Percentiles rank a stretch among this genome's conserved stretches.
Evolutionary conservation across 2,888 invertebrate genomes (phyloP).

Genomic region (Entomobrya proxima): DNA sequence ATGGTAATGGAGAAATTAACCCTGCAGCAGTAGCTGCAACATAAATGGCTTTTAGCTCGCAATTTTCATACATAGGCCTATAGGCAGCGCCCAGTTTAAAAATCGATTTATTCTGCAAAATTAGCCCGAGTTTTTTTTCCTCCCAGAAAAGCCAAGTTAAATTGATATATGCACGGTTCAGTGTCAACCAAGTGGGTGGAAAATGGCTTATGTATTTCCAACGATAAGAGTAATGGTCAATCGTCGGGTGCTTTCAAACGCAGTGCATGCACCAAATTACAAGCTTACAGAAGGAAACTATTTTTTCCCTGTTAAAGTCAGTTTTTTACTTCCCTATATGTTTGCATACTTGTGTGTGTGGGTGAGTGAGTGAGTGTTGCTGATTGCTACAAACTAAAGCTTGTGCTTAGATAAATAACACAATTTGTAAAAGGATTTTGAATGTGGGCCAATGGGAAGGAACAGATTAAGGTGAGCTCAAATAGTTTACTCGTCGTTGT

Average conservation of each 20-base stretch:
- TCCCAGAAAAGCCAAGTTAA: neutral
- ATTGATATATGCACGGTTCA: slow-evolving; percentile 28
- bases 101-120: slow-evolving; percentile 33
- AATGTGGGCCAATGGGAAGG: slow-evolving; percentile 51
- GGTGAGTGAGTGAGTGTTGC: neutral
- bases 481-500: neutral
- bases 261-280: neutral
- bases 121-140: neutral
- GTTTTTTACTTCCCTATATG: neutral
- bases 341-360: neutral
- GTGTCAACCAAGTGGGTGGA: slow-evolving; percentile 22
- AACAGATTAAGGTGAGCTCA: slow-evolving; percentile 47
- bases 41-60: neutral
- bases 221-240: slow-evolving; percentile 9
- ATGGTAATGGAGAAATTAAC: slow-evolving; percentile 39
- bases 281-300: no score
- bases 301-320: neutral
- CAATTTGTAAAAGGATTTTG: slow-evolving; percentile 57
- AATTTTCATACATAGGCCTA: neutral
- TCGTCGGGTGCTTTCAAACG: neutral
- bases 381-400: no score
- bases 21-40: slow-evolving; percentile 23
- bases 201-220: slow-evolving; percentile 11
- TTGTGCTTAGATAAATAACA: slow-evolving; percentile 51
- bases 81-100: slow-evolving; percentile 11